phyloP scores from a whole-genome alignment of 2,888 invertebrate species.

The Harmothoe impar region DNA sequence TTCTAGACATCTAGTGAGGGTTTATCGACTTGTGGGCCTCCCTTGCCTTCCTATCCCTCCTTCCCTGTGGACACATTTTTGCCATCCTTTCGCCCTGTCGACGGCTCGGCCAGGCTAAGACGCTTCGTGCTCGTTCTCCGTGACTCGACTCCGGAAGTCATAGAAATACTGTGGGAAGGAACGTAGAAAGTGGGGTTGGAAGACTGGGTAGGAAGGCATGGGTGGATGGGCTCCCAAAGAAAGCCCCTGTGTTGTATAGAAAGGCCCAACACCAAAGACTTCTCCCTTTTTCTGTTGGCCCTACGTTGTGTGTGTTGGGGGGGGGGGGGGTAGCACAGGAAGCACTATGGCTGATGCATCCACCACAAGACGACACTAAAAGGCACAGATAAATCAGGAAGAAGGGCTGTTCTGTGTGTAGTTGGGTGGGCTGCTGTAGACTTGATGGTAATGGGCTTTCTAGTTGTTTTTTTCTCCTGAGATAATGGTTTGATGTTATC shows the following conservation, averaged over 20 bases:
- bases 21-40: neutral
- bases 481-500: too few species aligned
- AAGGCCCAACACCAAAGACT: neutral
- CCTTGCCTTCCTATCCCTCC: neutral
- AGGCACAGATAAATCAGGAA: conserved; percentile 15
- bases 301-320: neutral
- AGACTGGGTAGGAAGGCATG: neutral
- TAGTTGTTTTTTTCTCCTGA: too few species aligned
- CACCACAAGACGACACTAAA: neutral
- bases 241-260: neutral
- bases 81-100: neutral
- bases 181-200: neutral
- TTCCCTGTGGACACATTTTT: neutral
- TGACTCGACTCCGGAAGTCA: neutral
- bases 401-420: neutral
- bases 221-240: neutral
- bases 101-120: neutral
- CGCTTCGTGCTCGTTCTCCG: neutral
- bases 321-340: neutral
- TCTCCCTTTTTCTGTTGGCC: neutral
- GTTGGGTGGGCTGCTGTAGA: too few species aligned
- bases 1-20: neutral
- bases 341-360: neutral
- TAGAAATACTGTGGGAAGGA: neutral
- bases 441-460: too few species aligned